Conservation (phyloP, 2,113 vertebrate genomes). For the Myiopsitta monachus region DNA sequence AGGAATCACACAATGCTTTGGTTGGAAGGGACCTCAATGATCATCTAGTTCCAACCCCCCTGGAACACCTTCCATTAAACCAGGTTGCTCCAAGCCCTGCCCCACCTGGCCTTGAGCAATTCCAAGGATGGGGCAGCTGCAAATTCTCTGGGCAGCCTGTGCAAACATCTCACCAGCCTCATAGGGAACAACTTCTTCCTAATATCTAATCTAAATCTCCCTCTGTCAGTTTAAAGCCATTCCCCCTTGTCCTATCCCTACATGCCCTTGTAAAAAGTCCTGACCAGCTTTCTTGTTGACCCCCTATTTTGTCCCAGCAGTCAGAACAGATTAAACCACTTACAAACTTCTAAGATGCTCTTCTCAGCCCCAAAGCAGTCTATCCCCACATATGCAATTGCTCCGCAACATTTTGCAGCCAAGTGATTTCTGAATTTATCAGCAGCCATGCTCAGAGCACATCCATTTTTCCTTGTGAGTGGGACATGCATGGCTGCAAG, state of each 20-base stretch:
- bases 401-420: too few species aligned
- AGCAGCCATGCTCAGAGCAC: background rate
- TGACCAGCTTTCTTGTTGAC: background rate
- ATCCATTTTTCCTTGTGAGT: background rate
- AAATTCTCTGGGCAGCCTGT: background rate
- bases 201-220: background rate
- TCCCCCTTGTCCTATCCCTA: background rate
- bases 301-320: background rate
- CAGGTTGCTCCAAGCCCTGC: background rate
- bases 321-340: background rate
- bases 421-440: background rate
- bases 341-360: background rate
- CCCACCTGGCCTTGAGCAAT: background rate
- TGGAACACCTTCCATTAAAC: background rate
- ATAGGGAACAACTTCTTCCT: background rate
- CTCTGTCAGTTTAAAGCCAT: background rate
- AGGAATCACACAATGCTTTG: background rate
- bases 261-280: background rate
- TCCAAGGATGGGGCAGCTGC: background rate
- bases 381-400: rapidly evolving
- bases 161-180: background rate
- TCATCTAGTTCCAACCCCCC: rapidly evolving
- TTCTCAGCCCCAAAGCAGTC: background rate
- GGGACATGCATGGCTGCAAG: background rate
- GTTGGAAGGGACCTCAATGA: background rate